A percentile compares a stretch with the other conserved stretches of the same genome.
Evolutionary conservation across 2,113 vertebrate genomes (phyloP).

Genomic region (Telmatochromis brachygnathus): DNA sequence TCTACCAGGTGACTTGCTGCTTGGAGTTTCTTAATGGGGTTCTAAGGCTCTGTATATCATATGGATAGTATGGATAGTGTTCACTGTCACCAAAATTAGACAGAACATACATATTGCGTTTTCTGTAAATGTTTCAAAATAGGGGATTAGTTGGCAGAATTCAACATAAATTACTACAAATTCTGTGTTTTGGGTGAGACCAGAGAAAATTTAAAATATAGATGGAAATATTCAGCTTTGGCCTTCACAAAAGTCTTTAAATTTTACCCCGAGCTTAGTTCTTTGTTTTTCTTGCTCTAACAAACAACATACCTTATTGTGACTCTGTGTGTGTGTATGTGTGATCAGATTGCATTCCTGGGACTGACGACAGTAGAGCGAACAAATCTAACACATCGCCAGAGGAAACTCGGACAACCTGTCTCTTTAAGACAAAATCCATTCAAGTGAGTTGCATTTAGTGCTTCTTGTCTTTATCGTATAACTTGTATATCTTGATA

Average conservation of each 20-base stretch:
- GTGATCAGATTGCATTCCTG: constrained; percentile 77
- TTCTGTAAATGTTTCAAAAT: neutral
- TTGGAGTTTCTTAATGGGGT: neutral
- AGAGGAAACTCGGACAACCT: constrained; percentile 72
- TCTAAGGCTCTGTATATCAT: neutral
- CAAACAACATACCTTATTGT: too few species aligned
- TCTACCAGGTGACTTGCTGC: constrained; percentile 79
- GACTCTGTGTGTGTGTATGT: neutral
- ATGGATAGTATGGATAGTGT: neutral
- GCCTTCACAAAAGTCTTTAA: neutral
- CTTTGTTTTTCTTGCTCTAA: neutral
- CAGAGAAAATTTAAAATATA: neutral
- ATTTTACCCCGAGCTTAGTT: neutral
- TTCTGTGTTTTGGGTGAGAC: neutral
- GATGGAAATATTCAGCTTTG: neutral
- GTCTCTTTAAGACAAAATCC: constrained; percentile 84
- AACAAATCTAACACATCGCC: constrained; percentile 72
- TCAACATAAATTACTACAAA: neutral
- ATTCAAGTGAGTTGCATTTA: constrained; percentile 79
- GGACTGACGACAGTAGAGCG: constrained; percentile 89
- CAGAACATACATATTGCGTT: neutral
- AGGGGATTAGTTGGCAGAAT: neutral
- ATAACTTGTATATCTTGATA: neutral
- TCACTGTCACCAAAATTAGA: neutral
- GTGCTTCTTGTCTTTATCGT: neutral